These are phyloP conservation scores for Cotesia vestalis DNA, from an alignment of 1,140 invertebrate genomes.

Conservation along the genomic window DNA sequence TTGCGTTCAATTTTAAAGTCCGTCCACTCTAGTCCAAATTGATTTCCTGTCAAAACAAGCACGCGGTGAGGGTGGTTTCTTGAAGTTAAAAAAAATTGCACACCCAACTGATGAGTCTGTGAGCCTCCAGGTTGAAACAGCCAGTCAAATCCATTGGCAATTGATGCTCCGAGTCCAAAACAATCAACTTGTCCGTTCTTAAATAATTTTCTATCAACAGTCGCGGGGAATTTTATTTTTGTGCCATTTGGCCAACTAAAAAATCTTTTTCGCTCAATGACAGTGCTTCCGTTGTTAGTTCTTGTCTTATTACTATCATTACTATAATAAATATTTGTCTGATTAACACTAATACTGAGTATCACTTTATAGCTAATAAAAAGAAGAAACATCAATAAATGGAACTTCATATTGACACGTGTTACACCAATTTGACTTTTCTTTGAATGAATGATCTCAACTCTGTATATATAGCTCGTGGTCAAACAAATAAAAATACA, in stretches of 20 bases:
- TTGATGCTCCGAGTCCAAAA: constrained; percentile 49
- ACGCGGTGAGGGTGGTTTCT: constrained; percentile 47
- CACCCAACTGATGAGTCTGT: constrained; percentile 46
- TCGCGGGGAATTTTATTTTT: neutral
- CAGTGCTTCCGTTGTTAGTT: too few species aligned
- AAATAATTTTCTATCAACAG: neutral
- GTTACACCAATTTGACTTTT: too few species aligned
- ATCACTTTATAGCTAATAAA: too few species aligned
- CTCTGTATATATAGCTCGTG: too few species aligned
- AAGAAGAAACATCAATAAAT: too few species aligned
- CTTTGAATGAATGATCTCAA: too few species aligned
- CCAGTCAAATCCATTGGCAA: constrained; percentile 45
- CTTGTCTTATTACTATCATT: too few species aligned
- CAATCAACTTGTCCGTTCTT: constrained; percentile 49
- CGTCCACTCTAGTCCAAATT: constrained; percentile 70
- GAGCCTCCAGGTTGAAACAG: constrained; percentile 46
- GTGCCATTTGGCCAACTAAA: constrained; percentile 22
- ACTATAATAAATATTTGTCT: too few species aligned
- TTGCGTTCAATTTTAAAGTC: constrained; percentile 64
- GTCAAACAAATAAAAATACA: too few species aligned
- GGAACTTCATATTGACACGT: too few species aligned
- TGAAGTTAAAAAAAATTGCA: constrained; percentile 55
- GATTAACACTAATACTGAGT: too few species aligned
- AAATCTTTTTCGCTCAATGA: neutral
- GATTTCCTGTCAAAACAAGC: constrained; percentile 55